phyloP scores from a whole-genome alignment of 2,888 invertebrate species.

The Crocallis elinguaria region DNA sequence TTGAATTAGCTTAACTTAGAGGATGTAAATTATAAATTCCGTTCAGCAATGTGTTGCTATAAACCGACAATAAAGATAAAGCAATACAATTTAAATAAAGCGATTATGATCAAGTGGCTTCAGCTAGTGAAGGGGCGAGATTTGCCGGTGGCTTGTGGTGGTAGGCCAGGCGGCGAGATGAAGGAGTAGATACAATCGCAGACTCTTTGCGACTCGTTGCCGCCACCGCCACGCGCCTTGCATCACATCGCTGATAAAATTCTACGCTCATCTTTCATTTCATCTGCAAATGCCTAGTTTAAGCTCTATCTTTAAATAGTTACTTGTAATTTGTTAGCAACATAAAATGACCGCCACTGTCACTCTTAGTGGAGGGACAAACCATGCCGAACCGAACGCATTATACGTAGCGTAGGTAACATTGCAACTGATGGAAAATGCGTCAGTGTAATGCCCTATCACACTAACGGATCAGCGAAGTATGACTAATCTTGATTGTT shows the following conservation, averaged over 20 bases:
- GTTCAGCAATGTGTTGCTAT: conserved; percentile 35
- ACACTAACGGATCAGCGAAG: no score
- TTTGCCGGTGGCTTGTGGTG: conserved; percentile 50
- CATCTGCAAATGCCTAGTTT: conserved; percentile 58
- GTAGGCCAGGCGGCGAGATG: conserved; percentile 71
- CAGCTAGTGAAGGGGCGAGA: conserved; percentile 57
- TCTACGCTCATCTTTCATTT: conserved; percentile 67
- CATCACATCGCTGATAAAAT: conserved; percentile 75
- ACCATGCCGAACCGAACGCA: no score
- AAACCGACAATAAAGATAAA: conserved; percentile 56
- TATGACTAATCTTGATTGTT: no score
- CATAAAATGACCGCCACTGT: conserved; percentile 10
- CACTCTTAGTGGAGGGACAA: no score
- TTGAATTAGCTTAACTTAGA: neutral
- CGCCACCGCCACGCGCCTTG: conserved; percentile 68
- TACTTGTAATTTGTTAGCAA: conserved; percentile 16
- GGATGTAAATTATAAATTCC: conserved; percentile 35
- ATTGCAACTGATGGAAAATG: no score
- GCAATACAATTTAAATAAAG: conserved; percentile 64
- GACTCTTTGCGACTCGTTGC: conserved; percentile 68
- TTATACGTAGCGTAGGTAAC: no score
- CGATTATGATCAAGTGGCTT: conserved; percentile 64
- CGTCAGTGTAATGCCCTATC: no score
- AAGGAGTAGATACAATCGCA: conserved; percentile 70
- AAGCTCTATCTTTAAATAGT: conserved; percentile 29